A percentile compares a stretch with the other conserved stretches of the same genome.
Conservation (phyloP, 2,888 invertebrate species). For the Drepanosiphum platanoidis region DNA sequence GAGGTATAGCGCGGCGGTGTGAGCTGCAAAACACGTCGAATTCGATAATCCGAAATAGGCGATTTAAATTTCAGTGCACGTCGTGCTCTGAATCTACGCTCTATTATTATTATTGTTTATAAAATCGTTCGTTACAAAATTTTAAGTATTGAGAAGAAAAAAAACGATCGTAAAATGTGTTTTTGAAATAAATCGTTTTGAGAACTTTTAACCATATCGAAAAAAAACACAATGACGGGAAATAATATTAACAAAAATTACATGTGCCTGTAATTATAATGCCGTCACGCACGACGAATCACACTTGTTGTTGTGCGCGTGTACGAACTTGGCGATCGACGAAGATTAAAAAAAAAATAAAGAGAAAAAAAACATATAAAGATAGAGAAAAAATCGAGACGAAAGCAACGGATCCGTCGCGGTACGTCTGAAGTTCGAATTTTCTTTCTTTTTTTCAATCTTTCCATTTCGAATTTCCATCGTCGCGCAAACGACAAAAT, state of each 20-base stretch:
- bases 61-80: not conserved
- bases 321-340: not conserved
- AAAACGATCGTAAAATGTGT: not conserved
- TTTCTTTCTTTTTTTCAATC: not conserved
- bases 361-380: not conserved
- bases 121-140: no score
- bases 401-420: not conserved
- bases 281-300: not conserved
- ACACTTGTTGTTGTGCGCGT: not conserved
- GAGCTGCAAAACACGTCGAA: not conserved
- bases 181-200: not conserved
- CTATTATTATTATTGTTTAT: no score
- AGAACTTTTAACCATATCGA: no score
- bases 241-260: constrained; percentile 2
- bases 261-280: not conserved
- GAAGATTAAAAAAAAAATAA: not conserved
- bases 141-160: no score
- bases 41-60: not conserved
- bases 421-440: not conserved
- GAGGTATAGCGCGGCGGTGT: no score
- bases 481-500: not conserved
- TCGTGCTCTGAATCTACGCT: no score
- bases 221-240: not conserved
- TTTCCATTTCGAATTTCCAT: not conserved
- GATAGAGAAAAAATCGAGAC: not conserved